A percentile compares a stretch with the other conserved stretches of the same genome.
Evolutionary conservation across 35 echinoderm and acorn worm species (phyloP).

Genomic region (Eucidaris tribuloides): DNA sequence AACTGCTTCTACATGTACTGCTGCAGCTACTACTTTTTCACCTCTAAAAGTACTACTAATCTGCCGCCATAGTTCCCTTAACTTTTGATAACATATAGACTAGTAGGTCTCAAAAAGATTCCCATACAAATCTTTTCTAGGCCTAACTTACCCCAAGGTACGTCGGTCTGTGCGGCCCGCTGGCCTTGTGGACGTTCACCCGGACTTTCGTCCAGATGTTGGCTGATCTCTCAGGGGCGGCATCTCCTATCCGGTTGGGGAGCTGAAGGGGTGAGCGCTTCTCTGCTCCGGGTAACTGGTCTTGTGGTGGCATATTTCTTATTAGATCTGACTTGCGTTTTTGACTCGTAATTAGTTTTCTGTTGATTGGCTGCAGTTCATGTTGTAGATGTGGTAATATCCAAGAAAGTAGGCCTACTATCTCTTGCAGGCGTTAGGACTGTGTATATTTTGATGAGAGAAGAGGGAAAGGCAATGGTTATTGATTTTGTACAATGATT

Average conservation of each 20-base stretch:
- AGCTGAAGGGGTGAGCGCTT: constrained; percentile 50
- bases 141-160: not conserved
- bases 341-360: too few species aligned
- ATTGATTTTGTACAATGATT: too few species aligned
- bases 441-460: too few species aligned
- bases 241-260: constrained; percentile 35
- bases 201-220: constrained; percentile 18
- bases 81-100: not conserved
- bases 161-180: not conserved
- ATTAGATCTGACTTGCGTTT: too few species aligned
- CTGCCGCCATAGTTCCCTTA: not conserved
- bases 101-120: not conserved
- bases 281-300: not conserved
- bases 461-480: too few species aligned
- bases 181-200: not conserved
- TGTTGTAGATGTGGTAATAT: too few species aligned
- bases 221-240: not conserved
- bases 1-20: too few species aligned
- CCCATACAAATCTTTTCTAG: not conserved
- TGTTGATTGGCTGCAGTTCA: too few species aligned
- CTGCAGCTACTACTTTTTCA: too few species aligned
- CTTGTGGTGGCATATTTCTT: constrained; percentile 42
- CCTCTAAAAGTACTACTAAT: not conserved
- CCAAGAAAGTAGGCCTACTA: too few species aligned
- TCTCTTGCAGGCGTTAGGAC: too few species aligned